Percentiles rank a stretch among this genome's conserved stretches.
Evolutionary conservation across 2,888 invertebrate genomes (phyloP).

Genomic region (Abrostola tripartita): DNA sequence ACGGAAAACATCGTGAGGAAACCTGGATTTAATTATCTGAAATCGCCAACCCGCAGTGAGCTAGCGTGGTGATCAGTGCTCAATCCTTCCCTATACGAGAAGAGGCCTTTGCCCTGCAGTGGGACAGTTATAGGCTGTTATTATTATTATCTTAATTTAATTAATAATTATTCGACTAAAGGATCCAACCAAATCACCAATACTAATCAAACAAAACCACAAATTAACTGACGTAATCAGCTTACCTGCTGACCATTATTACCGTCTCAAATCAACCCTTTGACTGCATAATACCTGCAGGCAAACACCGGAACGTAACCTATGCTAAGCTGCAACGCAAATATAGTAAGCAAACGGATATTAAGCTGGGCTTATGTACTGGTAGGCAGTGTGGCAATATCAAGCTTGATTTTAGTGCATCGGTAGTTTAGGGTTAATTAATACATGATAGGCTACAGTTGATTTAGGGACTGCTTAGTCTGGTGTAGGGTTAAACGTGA

Average conservation of each 20-base stretch:
- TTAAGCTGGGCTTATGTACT: conserved; percentile 76
- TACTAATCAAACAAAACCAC: conserved; percentile 50
- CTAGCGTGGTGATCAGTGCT: too few relatives aligned
- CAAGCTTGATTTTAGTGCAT: conserved; percentile 7
- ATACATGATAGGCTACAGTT: not conserved
- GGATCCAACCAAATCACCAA: too few relatives aligned
- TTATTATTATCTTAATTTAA: too few relatives aligned
- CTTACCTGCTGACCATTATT: conserved; percentile 60
- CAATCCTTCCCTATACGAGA: too few relatives aligned
- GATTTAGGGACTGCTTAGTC: too few relatives aligned
- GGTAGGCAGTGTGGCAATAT: conserved; percentile 40
- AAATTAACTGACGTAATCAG: conserved; percentile 78
- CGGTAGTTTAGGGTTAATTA: not conserved
- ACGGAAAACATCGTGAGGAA: too few relatives aligned
- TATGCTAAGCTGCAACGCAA: conserved; percentile 78
- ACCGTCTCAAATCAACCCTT: conserved; percentile 73
- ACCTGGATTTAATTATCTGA: too few relatives aligned
- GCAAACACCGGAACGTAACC: conserved; percentile 72
- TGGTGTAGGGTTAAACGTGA: too few relatives aligned
- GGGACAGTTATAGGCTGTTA: too few relatives aligned
- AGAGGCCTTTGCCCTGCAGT: too few relatives aligned
- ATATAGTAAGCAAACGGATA: conserved; percentile 83
- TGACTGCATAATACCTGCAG: conserved; percentile 66
- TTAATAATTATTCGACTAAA: too few relatives aligned
- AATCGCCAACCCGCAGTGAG: too few relatives aligned